Conservation (phyloP, 2,797 vertebrate species). For the Enteromius afrohamiltoni region DNA sequence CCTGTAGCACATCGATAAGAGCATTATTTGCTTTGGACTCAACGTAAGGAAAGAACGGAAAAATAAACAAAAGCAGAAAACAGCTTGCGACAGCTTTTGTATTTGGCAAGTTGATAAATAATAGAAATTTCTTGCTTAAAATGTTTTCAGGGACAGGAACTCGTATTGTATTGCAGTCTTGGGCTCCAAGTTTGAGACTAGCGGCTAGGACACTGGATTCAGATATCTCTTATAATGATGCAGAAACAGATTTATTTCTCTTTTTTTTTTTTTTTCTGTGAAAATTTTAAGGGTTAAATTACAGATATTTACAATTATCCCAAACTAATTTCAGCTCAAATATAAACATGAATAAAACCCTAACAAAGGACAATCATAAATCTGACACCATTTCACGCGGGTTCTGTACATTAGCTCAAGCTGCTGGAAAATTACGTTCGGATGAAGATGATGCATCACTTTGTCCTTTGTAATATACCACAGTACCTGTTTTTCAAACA, state of each 20-base stretch:
- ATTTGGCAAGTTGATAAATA: slow-evolving; percentile 69
- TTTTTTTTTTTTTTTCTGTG: neutral
- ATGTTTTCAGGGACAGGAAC: slow-evolving; percentile 4
- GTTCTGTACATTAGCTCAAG: slow-evolving; percentile 36
- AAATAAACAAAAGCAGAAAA: slow-evolving; percentile 52
- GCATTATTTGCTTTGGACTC: slow-evolving; percentile 68
- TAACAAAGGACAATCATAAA: neutral
- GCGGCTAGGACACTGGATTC: slow-evolving; percentile 7
- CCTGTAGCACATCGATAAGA: slow-evolving; percentile 69
- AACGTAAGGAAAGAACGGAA: slow-evolving; percentile 29
- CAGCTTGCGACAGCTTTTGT: slow-evolving; percentile 65
- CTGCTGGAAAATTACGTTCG: neutral
- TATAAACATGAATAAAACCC: slow-evolving; percentile 2
- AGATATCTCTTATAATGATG: slow-evolving; percentile 21
- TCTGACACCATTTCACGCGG: neutral
- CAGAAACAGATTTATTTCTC: slow-evolving; percentile 23
- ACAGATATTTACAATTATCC: slow-evolving; percentile 78
- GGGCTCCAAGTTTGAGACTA: slow-evolving; percentile 19
- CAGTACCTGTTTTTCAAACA: slow-evolving; percentile 19
- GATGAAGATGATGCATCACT: slow-evolving; percentile 1
- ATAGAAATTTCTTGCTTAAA: neutral
- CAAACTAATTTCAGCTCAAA: slow-evolving; percentile 62
- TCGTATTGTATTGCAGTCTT: slow-evolving; percentile 34
- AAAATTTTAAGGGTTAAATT: slow-evolving; percentile 60
- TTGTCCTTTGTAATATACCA: slow-evolving; percentile 31